Percentiles rank a stretch among this genome's conserved stretches.
phyloP scores from a whole-genome alignment of 2,888 invertebrate species.

The Belgica antarctica region DNA sequence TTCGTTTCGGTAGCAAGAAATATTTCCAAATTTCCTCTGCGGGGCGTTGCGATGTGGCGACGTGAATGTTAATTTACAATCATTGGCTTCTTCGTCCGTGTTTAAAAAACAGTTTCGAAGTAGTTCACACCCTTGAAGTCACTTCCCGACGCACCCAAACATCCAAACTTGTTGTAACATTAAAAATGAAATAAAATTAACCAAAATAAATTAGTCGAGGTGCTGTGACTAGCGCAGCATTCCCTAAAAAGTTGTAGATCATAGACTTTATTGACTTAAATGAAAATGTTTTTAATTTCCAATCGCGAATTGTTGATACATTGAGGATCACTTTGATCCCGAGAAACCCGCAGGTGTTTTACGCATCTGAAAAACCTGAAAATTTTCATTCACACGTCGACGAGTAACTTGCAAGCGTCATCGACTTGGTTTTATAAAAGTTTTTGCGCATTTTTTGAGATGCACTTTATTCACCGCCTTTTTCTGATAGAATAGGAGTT shows the following conservation, averaged over 20 bases:
- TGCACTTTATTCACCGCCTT: constrained; percentile 5
- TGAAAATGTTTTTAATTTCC: background rate
- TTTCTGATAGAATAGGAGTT: constrained; percentile 6
- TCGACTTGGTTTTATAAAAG: background rate
- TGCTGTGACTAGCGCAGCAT: constrained; percentile 4
- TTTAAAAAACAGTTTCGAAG: background rate
- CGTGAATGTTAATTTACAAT: no score
- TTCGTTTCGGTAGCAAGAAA: no score
- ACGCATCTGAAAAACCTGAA: constrained; percentile 6
- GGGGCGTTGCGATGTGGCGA: no score
- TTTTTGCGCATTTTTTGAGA: background rate
- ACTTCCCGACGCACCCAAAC: no score
- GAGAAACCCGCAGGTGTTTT: background rate
- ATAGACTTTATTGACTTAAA: background rate
- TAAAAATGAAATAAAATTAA: background rate
- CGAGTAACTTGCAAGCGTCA: background rate
- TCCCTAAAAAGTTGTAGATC: background rate
- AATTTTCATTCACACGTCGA: background rate
- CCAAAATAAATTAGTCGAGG: background rate
- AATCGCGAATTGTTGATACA: background rate
- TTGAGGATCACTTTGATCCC: background rate
- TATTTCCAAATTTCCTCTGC: no score
- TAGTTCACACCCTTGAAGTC: background rate
- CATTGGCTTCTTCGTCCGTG: background rate
- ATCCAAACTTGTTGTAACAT: background rate